A percentile compares a stretch with the other conserved stretches of the same genome.
phyloP scores from a whole-genome alignment of 2,797 vertebrate species.

The Myiothlypis coronata region DNA sequence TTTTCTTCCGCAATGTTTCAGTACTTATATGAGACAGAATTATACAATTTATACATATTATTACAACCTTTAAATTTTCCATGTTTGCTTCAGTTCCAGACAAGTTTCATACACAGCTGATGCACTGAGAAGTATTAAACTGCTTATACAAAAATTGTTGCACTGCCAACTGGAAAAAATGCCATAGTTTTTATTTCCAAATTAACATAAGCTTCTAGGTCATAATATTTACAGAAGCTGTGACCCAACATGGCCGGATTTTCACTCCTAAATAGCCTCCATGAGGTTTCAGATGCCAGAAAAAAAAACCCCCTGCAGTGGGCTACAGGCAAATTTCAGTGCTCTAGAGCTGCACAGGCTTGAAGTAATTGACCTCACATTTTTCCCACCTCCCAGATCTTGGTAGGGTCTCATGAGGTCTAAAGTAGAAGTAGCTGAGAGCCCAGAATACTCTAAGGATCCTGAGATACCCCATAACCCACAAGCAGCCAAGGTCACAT shows the following conservation, averaged over 20 bases:
- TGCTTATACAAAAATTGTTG: conserved; percentile 12
- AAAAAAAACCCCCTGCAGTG: neutral
- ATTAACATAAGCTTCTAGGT: conserved; percentile 14
- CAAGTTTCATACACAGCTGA: neutral
- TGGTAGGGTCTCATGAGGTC: neutral
- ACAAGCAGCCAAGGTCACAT: neutral
- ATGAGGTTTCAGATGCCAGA: neutral
- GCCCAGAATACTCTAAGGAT: neutral
- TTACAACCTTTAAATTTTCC: neutral
- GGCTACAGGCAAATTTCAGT: neutral
- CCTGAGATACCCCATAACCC: neutral
- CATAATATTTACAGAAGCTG: conserved; percentile 41
- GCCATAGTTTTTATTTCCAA: neutral
- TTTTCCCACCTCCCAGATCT: neutral
- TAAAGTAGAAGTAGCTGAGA: neutral
- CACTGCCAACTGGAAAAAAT: neutral
- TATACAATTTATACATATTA: neutral
- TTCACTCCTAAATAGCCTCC: neutral
- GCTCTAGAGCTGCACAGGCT: neutral
- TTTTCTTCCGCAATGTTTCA: neutral
- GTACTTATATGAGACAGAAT: neutral
- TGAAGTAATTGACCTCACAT: neutral
- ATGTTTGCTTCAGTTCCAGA: neutral
- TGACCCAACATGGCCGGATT: neutral
- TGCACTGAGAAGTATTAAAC: neutral